Evolutionary conservation across 2,888 invertebrate species (phyloP), one percentile per base, ranked within the genome.

Genomic region (Andrena trimmerana): DNA sequence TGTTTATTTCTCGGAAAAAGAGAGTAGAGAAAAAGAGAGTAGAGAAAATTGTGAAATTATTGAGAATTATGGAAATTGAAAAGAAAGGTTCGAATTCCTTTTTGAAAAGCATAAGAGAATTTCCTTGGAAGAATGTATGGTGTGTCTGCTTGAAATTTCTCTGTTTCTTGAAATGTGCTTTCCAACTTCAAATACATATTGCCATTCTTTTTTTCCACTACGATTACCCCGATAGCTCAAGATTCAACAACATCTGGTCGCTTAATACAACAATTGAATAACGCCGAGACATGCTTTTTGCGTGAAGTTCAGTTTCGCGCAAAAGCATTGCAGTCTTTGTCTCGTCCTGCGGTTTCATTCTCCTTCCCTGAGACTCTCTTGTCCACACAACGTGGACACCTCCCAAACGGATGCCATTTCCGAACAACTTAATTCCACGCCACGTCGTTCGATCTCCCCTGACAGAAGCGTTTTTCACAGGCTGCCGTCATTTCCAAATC

Each of bases 331-430:
- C n/a, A 13, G 31, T 42, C 75, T 54, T 67, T 31, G 74, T 27
- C 48, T 62, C 52, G 24, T 67, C 67, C 54, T 31, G 78, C 33
- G 73, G 77, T 68, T 54, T 75, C 42, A 20, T 63, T 52, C 60
- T 13, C 67, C 24, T 20, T 52, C 52, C 20, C 7, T 42, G 5
- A 48, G 75, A 67, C 60, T 52, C 42, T 54, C 48, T 52, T 54
- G 31, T 75, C n/a, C 75, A 65, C 27, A 27, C 42, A 54, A 62
- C 54, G 20, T 54, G 29, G 20, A 42, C 52, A 31, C 48, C 20
- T 13, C 54, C n/a, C n/a, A 24, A 63, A 52, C 52, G 36, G 48
- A 31, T 20, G 48, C 54, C 74, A 42, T 74, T 68, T 13, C 42
- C 42, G 13, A 65, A 57, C 63, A 63, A 42, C 31, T 33, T 65